Evolutionary conservation across 2,888 invertebrate species (phyloP).

Genomic region (Lamproptera curius): DNA sequence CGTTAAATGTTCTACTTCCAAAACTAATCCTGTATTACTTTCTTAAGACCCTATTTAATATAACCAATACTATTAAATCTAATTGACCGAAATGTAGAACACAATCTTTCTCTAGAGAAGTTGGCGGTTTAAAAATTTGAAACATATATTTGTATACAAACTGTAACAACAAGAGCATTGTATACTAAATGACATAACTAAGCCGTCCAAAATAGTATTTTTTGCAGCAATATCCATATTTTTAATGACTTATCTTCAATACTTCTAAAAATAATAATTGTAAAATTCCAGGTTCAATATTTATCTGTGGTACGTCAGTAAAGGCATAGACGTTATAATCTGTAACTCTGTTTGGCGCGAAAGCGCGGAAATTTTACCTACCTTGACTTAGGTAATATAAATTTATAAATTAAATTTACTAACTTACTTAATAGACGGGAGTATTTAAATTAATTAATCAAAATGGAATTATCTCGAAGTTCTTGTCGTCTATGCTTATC

Average conservation of each 20-base stretch:
- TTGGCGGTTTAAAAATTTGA: conserved; percentile 16
- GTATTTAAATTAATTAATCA: conserved; percentile 14
- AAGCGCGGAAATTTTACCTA: conserved; percentile 9
- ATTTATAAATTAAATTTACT: conserved; percentile 7
- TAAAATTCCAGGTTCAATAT: conserved; percentile 9
- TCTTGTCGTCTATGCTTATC: conserved; percentile 59
- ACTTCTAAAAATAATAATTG: no score
- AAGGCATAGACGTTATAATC: conserved; percentile 8
- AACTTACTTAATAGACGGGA: conserved; percentile 5
- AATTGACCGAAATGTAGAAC: conserved; percentile 21
- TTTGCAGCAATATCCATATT: conserved; percentile 38
- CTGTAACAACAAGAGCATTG: conserved; percentile 41
- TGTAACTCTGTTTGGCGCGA: conserved; percentile 15
- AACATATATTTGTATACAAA: conserved; percentile 19
- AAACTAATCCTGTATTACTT: no score
- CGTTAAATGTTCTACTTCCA: no score
- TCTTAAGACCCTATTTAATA: no score
- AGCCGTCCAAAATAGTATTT: conserved; percentile 67
- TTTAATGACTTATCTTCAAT: conserved; percentile 17
- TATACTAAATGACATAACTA: conserved; percentile 52
- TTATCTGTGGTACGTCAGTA: conserved; percentile 10
- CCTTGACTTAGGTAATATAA: conserved; percentile 9
- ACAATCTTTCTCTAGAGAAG: conserved; percentile 1
- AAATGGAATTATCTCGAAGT: conserved; percentile 55
- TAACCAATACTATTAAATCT: conserved; percentile 4